A percentile compares a stretch with the other conserved stretches of the same genome.
Evolutionary conservation across 2,113 vertebrate species (phyloP).

Genomic region (Nesogale talazaci): DNA sequence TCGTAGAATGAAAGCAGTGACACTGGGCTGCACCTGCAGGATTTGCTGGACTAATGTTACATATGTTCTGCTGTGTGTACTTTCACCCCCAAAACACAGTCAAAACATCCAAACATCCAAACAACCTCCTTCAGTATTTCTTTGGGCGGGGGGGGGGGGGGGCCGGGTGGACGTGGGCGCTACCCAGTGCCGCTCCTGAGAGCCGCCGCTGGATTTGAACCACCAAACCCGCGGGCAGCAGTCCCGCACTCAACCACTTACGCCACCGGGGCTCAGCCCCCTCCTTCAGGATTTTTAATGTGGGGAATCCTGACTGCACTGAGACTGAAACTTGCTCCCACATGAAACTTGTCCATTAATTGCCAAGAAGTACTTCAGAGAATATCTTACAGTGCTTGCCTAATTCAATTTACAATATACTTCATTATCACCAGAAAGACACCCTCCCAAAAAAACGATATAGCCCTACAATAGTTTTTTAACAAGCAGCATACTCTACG

Average conservation of each 20-base stretch:
- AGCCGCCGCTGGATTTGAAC: no score
- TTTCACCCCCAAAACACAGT: not conserved
- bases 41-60: no score
- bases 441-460: slow-evolving; percentile 37
- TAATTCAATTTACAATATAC: slow-evolving; percentile 35
- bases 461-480: not conserved
- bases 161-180: no score
- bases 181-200: no score
- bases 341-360: not conserved
- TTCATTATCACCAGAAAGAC: slow-evolving; percentile 15
- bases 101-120: no score
- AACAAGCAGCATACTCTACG: not conserved
- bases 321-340: not conserved
- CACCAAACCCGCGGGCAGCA: no score
- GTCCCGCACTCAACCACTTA: no score
- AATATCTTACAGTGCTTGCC: not conserved
- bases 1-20: not conserved
- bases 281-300: slow-evolving; percentile 1
- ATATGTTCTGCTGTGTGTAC: not conserved
- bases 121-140: no score
- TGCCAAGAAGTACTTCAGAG: slow-evolving; percentile 5
- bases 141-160: no score
- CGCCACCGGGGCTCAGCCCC: no score
- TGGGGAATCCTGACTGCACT: not conserved
- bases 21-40: not conserved